Base-by-base conservation (phyloP, 2,888 invertebrate genomes). In the Coremacera marginata region DNA sequence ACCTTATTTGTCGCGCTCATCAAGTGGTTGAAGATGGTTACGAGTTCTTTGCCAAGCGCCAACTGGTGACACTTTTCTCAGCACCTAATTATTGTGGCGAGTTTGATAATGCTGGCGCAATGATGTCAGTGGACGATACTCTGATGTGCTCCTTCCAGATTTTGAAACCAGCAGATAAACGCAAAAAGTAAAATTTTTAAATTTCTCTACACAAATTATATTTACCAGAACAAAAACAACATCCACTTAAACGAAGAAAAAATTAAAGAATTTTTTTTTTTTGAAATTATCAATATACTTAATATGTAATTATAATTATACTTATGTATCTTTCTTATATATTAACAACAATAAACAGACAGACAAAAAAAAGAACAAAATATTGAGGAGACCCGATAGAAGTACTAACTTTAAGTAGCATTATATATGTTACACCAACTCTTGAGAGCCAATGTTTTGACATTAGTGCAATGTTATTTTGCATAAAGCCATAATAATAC, bases 21-120 rank as follows among this genome's bases (percentile, higher is more conserved):
- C 99, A 99, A 93, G 98, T 99, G 77, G 99, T 99, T 0, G 99
- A 99, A 90, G 99, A 99, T 90, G 99, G 99, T 5, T 99, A 99
- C 89, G 99, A 99, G 90, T 97, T 97, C 91, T 97, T 97, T 90
- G 99, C 99, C 76, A 99, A 99, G 90, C 92, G 99, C 83, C 98
- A 99, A 88, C 92, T 99, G 85, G 98, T 98, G 74, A 96, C 96
- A 62, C 90, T 96, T 78, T 96, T 96, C 90, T 95, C 95, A 82
- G 98, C 98, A 79, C 98, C 98, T 68, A 97, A 98, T 90, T 98
- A 98, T 89, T 98, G 97, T 89, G 98, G 98, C 84, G 95, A 95
- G 89, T 95, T 95, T 87, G 95, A 95, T 89, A 95, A 95, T 87
- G 95, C 95, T 79, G 95, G 95, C 84, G 96, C 96, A 81, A 95